Percentiles rank a stretch among this genome's conserved stretches.
phyloP scores from a whole-genome alignment of 2,113 vertebrate species.

The Andinoacara biseriatus region DNA sequence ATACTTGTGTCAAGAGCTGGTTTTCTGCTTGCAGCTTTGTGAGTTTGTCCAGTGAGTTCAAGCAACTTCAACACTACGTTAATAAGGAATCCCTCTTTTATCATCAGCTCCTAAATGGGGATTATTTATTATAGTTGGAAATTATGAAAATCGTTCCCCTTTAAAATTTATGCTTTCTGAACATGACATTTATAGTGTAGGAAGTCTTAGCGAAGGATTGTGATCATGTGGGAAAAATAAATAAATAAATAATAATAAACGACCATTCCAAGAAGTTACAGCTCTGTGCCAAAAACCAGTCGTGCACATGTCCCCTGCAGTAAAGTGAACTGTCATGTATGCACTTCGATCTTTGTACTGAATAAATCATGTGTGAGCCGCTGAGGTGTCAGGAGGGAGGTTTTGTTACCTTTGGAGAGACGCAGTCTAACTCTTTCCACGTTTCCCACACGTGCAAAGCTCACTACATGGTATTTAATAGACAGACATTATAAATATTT shows the following conservation, averaged over 20 bases:
- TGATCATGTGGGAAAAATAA: background rate
- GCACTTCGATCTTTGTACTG: background rate
- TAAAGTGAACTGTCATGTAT: background rate
- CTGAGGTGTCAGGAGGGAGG: background rate
- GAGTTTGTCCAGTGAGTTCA: background rate
- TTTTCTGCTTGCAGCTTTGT: background rate
- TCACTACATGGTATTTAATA: background rate
- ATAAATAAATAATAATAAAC: background rate
- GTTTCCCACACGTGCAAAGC: background rate
- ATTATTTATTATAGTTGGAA: background rate
- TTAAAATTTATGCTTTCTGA: no score
- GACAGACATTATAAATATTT: background rate
- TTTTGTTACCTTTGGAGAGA: background rate
- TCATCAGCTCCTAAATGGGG: background rate
- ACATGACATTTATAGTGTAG: no score
- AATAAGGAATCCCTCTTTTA: background rate
- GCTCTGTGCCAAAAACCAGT: background rate
- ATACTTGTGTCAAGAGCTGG: background rate
- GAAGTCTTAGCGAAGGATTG: background rate
- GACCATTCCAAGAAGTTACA: background rate
- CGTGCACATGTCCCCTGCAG: background rate
- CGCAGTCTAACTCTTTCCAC: background rate
- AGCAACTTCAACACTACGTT: background rate
- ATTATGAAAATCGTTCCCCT: no score
- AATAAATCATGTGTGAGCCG: constrained; percentile 2